Conservation (phyloP, 2,797 vertebrate species). For the Champsocephalus esox region DNA sequence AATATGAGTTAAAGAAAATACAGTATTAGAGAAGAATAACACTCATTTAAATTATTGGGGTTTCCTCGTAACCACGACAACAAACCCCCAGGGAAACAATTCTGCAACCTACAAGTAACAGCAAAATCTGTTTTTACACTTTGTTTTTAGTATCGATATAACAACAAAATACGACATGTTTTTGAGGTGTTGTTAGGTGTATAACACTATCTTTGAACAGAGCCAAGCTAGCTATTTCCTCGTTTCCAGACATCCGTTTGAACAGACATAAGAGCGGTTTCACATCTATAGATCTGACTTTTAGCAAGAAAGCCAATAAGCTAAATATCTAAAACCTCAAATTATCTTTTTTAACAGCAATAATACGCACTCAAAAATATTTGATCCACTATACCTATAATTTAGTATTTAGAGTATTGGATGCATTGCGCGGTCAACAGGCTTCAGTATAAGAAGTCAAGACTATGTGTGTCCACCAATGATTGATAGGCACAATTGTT, state of each 20-base stretch:
- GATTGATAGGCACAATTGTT: constrained; percentile 66
- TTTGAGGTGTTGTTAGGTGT: background rate
- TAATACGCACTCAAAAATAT: background rate
- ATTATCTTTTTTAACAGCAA: background rate
- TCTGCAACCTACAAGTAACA: background rate
- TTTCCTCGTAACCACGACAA: background rate
- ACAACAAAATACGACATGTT: background rate
- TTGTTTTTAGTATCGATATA: background rate
- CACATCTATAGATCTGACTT: background rate
- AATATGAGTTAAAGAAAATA: background rate
- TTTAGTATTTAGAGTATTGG: background rate
- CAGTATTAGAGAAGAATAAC: background rate
- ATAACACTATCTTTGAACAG: background rate
- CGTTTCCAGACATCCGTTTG: background rate
- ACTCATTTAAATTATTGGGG: background rate
- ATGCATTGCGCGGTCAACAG: constrained; percentile 1
- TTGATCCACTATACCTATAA: background rate
- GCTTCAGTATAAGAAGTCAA: constrained; percentile 15
- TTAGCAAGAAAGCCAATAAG: background rate
- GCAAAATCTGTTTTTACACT: background rate
- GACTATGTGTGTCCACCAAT: constrained; percentile 21
- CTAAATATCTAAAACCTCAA: background rate
- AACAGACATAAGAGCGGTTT: background rate
- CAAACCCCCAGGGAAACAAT: background rate
- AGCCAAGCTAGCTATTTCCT: background rate